A percentile compares a stretch with the other conserved stretches of the same genome.
Conservation (phyloP, 2,888 invertebrate genomes). For the Sarcophaga carnaria region DNA sequence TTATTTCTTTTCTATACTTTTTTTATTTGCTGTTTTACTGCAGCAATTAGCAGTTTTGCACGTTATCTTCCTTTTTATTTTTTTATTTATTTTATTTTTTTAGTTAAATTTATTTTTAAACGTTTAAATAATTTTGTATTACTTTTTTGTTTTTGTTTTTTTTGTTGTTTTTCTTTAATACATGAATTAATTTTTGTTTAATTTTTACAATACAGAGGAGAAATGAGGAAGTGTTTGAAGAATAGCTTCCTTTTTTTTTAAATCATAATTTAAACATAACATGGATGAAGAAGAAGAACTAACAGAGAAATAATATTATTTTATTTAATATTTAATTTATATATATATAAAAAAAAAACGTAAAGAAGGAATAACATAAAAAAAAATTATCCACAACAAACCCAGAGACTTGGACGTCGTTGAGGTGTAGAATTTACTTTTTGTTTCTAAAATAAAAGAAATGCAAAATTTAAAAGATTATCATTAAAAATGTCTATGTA, state of each 20-base stretch:
- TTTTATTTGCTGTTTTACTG: constrained; percentile 40
- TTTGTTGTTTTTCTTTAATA: constrained; percentile 18
- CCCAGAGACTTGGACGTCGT: constrained; percentile 40
- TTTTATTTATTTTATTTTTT: not conserved
- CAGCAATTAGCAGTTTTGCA: constrained; percentile 54
- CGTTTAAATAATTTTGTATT: too few species aligned
- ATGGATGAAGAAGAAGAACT: constrained; percentile 50
- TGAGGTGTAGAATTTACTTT: constrained; percentile 71
- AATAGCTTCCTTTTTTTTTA: constrained; percentile 27
- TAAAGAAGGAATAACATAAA: constrained; percentile 66
- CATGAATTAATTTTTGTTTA: constrained; percentile 22
- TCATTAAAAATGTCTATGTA: constrained; percentile 15
- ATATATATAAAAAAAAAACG: constrained; percentile 57
- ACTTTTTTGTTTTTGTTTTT: not conserved
- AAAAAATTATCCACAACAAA: constrained; percentile 54
- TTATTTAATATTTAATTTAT: constrained; percentile 10
- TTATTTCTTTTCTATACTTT: constrained; percentile 25
- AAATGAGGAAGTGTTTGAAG: constrained; percentile 45
- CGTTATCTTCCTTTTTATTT: constrained; percentile 15
- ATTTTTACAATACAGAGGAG: constrained; percentile 50
- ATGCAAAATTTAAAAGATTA: constrained; percentile 2
- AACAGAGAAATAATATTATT: constrained; percentile 52
- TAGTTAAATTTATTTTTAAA: not conserved
- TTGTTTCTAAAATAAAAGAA: constrained; percentile 72
- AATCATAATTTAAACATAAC: constrained; percentile 61